Percentiles rank a stretch among this genome's conserved stretches.
Conservation (phyloP, 1,140 invertebrate genomes). For the Thaumatotibia leucotreta region DNA sequence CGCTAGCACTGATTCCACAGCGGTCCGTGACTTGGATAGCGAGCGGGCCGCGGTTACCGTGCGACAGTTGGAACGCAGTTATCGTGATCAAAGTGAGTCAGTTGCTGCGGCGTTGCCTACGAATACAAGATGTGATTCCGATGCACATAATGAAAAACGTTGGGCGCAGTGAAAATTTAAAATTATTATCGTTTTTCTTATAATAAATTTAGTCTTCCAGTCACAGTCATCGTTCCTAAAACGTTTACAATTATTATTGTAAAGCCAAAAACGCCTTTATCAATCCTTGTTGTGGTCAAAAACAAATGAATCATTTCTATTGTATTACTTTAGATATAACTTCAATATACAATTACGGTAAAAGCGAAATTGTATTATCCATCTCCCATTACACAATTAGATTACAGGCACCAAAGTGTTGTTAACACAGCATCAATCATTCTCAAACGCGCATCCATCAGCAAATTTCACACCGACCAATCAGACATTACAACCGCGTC, state of each 20-base stretch:
- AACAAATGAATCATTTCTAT: too few relatives aligned
- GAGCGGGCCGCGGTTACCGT: conserved; percentile 53
- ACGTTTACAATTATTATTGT: too few relatives aligned
- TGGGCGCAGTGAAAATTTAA: neutral
- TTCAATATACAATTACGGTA: neutral
- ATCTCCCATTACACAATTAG: neutral
- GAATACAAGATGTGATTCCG: conserved; percentile 27
- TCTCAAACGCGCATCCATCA: neutral
- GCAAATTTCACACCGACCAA: conserved; percentile 6
- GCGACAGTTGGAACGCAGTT: conserved; percentile 70
- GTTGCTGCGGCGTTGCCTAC: conserved; percentile 36
- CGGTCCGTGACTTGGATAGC: conserved; percentile 57
- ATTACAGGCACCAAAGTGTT: neutral
- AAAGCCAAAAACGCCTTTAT: too few relatives aligned
- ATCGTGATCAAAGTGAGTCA: conserved; percentile 71
- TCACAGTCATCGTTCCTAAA: too few relatives aligned
- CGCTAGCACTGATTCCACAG: conserved; percentile 30
- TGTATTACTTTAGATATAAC: neutral
- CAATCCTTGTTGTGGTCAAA: too few relatives aligned
- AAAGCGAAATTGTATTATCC: neutral
- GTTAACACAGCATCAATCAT: neutral
- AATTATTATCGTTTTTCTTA: neutral
- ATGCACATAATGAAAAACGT: conserved; percentile 7
- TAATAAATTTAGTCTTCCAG: neutral
- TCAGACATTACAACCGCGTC: neutral